Evolutionary conservation across 64 coral and sea anemone species (phyloP).

Genomic region (Hydrozoanthus tunicans): DNA sequence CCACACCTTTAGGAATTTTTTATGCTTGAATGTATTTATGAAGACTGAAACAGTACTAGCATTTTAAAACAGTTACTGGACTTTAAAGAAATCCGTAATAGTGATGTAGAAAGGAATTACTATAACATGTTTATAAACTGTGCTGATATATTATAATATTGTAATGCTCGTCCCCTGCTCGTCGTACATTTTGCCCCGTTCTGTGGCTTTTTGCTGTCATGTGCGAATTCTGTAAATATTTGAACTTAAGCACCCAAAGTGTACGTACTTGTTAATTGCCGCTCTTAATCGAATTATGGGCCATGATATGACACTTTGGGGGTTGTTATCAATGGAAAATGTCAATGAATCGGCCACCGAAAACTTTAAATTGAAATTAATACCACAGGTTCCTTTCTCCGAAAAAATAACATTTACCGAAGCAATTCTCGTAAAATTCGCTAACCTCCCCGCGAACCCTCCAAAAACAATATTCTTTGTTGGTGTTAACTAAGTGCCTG

Average conservation of each 20-base stretch:
- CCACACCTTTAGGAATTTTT: too few relatives aligned
- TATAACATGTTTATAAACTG: too few relatives aligned
- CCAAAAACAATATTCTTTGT: neutral
- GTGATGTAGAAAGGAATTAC: too few relatives aligned
- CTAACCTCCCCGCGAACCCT: neutral
- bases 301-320: slow-evolving; percentile 46
- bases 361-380: slow-evolving; percentile 9
- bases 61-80: too few relatives aligned
- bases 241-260: slow-evolving; percentile 57
- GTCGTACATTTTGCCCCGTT: too few relatives aligned
- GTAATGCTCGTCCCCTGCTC: neutral
- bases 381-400: neutral
- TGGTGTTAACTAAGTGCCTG: neutral
- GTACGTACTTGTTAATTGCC: slow-evolving; percentile 48
- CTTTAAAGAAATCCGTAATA: too few relatives aligned
- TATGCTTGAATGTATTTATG: too few relatives aligned
- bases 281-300: slow-evolving; percentile 53
- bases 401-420: neutral
- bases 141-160: neutral
- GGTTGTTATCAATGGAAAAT: slow-evolving; percentile 59
- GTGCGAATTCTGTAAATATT: slow-evolving; percentile 59
- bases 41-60: too few relatives aligned
- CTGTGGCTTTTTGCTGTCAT: slow-evolving; percentile 37
- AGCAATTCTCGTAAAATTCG: neutral
- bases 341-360: slow-evolving; percentile 26